phyloP scores from a whole-genome alignment of 2,113 vertebrate genomes.

The Orycteropus afer region DNA sequence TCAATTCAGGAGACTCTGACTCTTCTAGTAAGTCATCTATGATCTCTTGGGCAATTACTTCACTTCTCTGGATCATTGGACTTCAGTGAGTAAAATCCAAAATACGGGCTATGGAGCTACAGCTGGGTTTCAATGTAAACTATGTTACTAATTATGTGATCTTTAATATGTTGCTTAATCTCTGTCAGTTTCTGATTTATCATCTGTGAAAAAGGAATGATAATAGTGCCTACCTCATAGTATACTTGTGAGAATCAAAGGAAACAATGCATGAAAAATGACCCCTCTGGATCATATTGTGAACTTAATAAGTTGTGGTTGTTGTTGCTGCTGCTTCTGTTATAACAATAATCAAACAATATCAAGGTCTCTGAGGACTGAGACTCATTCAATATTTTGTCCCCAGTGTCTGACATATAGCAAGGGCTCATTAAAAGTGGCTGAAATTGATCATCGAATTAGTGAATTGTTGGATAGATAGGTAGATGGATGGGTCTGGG shows the following conservation, averaged over 20 bases:
- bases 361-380: neutral
- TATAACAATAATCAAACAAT: neutral
- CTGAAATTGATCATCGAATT: neutral
- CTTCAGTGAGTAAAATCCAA: neutral
- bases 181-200: neutral
- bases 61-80: neutral
- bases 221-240: neutral
- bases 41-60: neutral
- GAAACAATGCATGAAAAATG: neutral
- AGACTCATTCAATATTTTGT: neutral
- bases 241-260: neutral
- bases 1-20: neutral
- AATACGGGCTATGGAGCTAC: neutral
- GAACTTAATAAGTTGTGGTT: neutral
- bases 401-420: neutral
- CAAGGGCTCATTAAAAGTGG: neutral
- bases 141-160: neutral
- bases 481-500: neutral
- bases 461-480: neutral
- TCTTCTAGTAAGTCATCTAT: neutral
- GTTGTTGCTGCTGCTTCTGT: neutral
- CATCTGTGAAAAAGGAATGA: neutral
- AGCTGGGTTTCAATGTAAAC: neutral
- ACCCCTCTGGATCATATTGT: neutral
- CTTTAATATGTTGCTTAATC: neutral